These are phyloP conservation scores for Caerostris darwini DNA, from an alignment of 1,140 invertebrate genomes.

Conservation along the genomic window DNA sequence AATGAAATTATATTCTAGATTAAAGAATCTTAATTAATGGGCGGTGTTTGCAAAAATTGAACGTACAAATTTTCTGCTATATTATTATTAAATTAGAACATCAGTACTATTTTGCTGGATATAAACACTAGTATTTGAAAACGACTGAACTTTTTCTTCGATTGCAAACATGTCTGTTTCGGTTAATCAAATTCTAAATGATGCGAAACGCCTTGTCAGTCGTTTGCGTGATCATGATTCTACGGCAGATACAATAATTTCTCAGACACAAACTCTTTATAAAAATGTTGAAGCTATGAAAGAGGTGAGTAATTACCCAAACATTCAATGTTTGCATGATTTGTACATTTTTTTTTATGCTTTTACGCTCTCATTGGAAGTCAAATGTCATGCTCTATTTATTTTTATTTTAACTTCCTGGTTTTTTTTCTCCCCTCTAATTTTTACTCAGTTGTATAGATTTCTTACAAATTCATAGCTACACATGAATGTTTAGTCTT, in stretches of 20 bases:
- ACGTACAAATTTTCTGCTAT: too few relatives aligned
- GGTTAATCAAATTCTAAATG: conserved; percentile 94
- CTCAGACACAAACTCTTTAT: conserved; percentile 92
- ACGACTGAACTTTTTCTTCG: too few relatives aligned
- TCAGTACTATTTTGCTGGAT: too few relatives aligned
- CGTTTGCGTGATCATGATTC: conserved; percentile 93
- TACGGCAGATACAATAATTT: conserved; percentile 91
- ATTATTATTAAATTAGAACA: too few relatives aligned
- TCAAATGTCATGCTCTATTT: conserved; percentile 36
- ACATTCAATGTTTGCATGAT: neutral
- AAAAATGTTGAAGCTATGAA: conserved; percentile 96
- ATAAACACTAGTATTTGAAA: too few relatives aligned
- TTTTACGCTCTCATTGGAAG: neutral
- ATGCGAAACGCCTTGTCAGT: conserved; percentile 93
- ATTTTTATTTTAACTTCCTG: neutral
- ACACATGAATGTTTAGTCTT: too few relatives aligned
- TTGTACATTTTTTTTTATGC: neutral
- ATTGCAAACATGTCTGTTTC: conserved; percentile 86
- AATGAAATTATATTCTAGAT: too few relatives aligned
- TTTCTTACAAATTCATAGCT: too few relatives aligned
- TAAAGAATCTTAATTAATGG: too few relatives aligned
- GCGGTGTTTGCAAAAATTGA: too few relatives aligned
- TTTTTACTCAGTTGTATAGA: too few relatives aligned
- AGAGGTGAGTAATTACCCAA: conserved; percentile 84
- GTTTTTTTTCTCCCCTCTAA: neutral